phyloP scores from a whole-genome alignment of 2,797 vertebrate species.

The Rhynchotus rufescens region DNA sequence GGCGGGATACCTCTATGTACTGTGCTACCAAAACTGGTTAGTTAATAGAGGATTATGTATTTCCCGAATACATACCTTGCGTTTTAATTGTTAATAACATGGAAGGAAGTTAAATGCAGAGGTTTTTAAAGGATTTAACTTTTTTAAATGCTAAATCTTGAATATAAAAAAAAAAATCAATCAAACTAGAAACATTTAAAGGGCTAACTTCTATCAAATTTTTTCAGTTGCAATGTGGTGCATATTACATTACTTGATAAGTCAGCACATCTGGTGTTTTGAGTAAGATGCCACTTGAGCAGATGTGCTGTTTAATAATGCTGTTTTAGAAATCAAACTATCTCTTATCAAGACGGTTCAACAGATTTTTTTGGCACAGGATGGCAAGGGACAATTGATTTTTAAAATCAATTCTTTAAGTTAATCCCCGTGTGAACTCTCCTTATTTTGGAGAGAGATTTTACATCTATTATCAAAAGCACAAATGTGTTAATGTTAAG shows the following conservation, averaged over 20 bases:
- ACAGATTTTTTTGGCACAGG: conserved; percentile 21
- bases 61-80: background rate
- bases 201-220: conserved; percentile 78
- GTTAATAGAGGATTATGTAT: conserved; percentile 72
- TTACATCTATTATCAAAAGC: conserved; percentile 20
- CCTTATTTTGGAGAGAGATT: background rate
- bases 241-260: conserved; percentile 54
- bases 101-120: conserved; percentile 40
- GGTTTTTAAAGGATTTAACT: conserved; percentile 60
- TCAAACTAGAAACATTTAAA: conserved; percentile 69
- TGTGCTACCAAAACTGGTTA: conserved; percentile 95
- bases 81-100: conserved; percentile 39
- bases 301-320: background rate
- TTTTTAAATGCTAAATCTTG: conserved; percentile 54
- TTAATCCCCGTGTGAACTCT: conserved; percentile 25
- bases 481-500: conserved; percentile 11
- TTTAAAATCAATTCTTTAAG: background rate
- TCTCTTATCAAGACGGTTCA: conserved; percentile 20
- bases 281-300: background rate
- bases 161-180: background rate
- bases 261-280: conserved; percentile 58
- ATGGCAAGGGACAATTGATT: background rate
- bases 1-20: conserved; percentile 91
- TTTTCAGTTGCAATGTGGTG: conserved; percentile 66
- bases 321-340: background rate